These are phyloP conservation scores for Tiliacea aurago DNA, from an alignment of 2,888 invertebrate species.

Conservation along the genomic window DNA sequence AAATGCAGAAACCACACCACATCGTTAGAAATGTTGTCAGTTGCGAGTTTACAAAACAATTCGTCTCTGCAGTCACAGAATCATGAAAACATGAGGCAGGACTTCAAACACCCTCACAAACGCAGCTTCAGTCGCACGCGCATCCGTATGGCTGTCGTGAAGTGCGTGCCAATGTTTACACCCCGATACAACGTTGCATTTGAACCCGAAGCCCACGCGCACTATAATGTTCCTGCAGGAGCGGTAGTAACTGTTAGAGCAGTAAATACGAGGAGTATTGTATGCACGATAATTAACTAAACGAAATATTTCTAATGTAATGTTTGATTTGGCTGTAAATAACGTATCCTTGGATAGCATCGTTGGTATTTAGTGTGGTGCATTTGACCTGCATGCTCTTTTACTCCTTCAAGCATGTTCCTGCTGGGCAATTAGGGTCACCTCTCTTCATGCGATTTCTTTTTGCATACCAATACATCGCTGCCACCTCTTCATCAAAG, in stretches of 20 bases:
- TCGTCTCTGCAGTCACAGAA: constrained; percentile 3
- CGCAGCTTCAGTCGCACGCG: constrained; percentile 2
- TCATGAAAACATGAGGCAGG: constrained; percentile 13
- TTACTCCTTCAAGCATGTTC: background rate
- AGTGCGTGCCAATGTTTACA: constrained; percentile 32
- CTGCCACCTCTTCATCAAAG: background rate
- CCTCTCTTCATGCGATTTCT: too few species aligned
- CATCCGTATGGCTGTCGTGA: constrained; percentile 7
- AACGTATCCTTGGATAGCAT: background rate
- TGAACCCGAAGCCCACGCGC: background rate
- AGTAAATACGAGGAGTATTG: background rate
- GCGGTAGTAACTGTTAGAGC: background rate
- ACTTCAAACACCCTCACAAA: constrained; percentile 9
- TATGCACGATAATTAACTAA: background rate
- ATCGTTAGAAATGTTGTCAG: constrained; percentile 1
- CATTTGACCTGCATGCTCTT: background rate
- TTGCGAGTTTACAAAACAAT: constrained; percentile 12
- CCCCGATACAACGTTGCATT: background rate
- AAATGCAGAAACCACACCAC: background rate
- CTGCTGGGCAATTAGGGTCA: too few species aligned
- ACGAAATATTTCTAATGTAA: background rate
- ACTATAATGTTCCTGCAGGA: background rate
- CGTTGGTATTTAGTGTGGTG: background rate
- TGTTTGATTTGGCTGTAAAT: background rate
- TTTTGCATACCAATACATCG: background rate